These are phyloP conservation scores for Podargus strigoides DNA, from an alignment of 2,797 vertebrate genomes.

Conservation along the genomic window DNA sequence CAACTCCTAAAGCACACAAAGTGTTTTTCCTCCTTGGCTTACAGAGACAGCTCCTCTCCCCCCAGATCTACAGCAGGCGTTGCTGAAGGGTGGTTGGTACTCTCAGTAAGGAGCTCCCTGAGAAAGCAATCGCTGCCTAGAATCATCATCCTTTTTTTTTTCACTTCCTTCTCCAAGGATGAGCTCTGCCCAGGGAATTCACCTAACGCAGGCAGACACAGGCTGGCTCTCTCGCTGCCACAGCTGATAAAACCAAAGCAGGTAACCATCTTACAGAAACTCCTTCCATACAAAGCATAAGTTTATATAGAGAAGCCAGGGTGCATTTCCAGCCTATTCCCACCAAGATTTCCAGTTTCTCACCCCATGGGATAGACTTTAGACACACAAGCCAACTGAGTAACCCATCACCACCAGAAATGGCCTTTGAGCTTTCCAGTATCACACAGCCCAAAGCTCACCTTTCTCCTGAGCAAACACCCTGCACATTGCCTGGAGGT, in stretches of 20 bases:
- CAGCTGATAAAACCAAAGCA: neutral
- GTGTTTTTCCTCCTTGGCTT: neutral
- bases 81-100: accelerated
- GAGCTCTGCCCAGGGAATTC: neutral
- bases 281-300: accelerated
- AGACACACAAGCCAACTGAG: neutral
- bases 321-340: neutral
- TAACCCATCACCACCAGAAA: neutral
- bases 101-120: neutral
- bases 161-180: neutral
- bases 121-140: neutral
- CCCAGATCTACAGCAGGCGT: neutral
- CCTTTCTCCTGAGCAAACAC: neutral
- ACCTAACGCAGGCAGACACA: neutral
- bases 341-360: neutral
- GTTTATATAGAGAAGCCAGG: neutral
- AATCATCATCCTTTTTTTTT: neutral
- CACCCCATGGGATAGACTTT: neutral
- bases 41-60: neutral
- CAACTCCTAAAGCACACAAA: neutral
- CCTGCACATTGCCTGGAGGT: accelerated
- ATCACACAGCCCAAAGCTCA: neutral
- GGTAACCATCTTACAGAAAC: neutral
- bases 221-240: neutral
- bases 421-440: accelerated